Conservation (phyloP, 2,797 vertebrate genomes). For the Lemur catta region DNA sequence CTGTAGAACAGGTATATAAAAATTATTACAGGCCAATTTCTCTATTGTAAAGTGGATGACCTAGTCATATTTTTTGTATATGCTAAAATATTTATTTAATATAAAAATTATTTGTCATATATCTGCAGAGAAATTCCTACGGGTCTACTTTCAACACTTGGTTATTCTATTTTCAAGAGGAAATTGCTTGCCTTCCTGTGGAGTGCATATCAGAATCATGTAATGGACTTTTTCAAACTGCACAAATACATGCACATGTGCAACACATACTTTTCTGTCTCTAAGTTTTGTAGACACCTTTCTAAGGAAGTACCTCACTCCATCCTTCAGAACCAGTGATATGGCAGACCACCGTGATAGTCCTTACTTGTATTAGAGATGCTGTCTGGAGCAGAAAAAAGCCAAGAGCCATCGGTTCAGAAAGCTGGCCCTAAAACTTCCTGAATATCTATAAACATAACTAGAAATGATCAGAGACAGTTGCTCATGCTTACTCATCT, state of each 20-base stretch:
- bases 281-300: neutral
- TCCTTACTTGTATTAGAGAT: too few relatives aligned
- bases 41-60: neutral
- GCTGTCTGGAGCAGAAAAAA: too few relatives aligned
- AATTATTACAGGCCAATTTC: neutral
- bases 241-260: neutral
- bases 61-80: neutral
- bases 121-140: neutral
- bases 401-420: too few relatives aligned
- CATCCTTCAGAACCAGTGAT: neutral
- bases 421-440: too few relatives aligned
- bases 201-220: neutral
- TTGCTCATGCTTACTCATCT: too few relatives aligned
- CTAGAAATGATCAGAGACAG: too few relatives aligned
- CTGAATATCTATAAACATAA: too few relatives aligned
- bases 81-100: constrained; percentile 24
- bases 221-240: neutral
- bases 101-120: neutral
- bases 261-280: neutral
- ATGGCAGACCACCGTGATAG: neutral
- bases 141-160: neutral
- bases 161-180: neutral
- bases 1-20: neutral
- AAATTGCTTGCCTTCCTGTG: neutral
- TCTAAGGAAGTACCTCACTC: neutral